Evolutionary conservation across 2,797 vertebrate genomes (phyloP), one percentile per base, ranked within the genome.

Genomic region (Mormyrops attenuatus): DNA sequence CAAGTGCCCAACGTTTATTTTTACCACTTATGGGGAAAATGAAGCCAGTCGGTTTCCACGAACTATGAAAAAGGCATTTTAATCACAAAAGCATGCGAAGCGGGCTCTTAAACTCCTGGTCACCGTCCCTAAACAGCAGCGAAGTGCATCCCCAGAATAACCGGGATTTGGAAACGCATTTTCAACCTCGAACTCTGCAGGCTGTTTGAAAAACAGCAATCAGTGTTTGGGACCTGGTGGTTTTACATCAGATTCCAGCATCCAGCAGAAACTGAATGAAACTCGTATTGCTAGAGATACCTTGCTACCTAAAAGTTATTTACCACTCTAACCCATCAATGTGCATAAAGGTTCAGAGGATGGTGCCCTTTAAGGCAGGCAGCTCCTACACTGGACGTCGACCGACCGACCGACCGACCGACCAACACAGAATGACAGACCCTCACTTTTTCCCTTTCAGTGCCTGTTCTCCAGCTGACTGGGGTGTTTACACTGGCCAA

Each of bases 1-100:
- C 73, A 80, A 84, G 3, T n/a, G 41, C 8, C 7, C 41, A 50
- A 47, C 11, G 82, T 50, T 85, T 85, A 85, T 85, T 85, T 85
- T 85, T 85, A 50, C 82, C 47, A 26, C 41, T 26, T 50, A 85
- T 26, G 47, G 41, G 41, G 9, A 85, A 50, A 85, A 85, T 47
- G 11, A 41, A 47, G 41, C 20, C 82, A 50, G 82, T 50, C 82
- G 20, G 44, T 85, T 85, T 85, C 41, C 82, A 85, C n/a, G 47
- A 85, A 50, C 82, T 50, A 84, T 84, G 73, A 80, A 80, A 85
- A 50, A 85, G 47, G 44, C 47, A 85, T 44, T 47, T 85, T 47
- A 85, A 85, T 50, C 82, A 47, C 38, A 80, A 80, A 44, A n/a
- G 34, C 73, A 80, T 44, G 38, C 38, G 3, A 20, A 17, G 17